phyloP scores from a whole-genome alignment of 2,113 vertebrate species.

The Canis aureus region DNA sequence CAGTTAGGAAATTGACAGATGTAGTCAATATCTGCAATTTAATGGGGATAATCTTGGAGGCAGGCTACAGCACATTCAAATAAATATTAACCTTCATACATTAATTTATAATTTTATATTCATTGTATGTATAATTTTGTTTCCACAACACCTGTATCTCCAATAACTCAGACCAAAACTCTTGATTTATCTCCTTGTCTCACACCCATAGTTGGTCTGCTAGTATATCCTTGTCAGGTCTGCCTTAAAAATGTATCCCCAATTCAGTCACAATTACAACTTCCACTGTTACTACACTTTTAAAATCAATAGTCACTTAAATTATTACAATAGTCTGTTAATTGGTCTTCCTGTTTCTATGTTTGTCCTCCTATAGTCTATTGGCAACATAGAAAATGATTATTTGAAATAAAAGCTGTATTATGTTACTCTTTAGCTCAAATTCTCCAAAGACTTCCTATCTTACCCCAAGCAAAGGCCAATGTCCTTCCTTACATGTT shows the following conservation, averaged over 20 bases:
- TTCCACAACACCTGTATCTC: not conserved
- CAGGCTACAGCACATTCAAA: not conserved
- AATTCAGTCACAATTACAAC: not conserved
- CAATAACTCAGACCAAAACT: not conserved
- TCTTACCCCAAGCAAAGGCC: not conserved
- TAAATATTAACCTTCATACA: not conserved
- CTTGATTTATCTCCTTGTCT: constrained; percentile 5
- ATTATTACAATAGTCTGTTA: not conserved
- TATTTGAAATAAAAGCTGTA: constrained; percentile 15
- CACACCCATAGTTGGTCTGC: not conserved
- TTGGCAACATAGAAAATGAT: not conserved
- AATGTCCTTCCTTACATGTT: not conserved
- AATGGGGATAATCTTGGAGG: not conserved
- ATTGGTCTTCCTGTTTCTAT: not conserved
- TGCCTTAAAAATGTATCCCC: not conserved
- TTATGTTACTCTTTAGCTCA: not conserved
- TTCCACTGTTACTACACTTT: not conserved
- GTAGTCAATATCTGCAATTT: not conserved
- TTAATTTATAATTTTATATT: constrained; percentile 42
- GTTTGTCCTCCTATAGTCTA: not conserved
- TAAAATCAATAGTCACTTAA: not conserved
- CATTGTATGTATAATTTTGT: not conserved
- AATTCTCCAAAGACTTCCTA: not conserved
- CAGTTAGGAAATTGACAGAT: not conserved
- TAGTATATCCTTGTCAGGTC: not conserved